Base-by-base conservation (phyloP, 2,888 invertebrate genomes). In the Ophonus ardosiacus region DNA sequence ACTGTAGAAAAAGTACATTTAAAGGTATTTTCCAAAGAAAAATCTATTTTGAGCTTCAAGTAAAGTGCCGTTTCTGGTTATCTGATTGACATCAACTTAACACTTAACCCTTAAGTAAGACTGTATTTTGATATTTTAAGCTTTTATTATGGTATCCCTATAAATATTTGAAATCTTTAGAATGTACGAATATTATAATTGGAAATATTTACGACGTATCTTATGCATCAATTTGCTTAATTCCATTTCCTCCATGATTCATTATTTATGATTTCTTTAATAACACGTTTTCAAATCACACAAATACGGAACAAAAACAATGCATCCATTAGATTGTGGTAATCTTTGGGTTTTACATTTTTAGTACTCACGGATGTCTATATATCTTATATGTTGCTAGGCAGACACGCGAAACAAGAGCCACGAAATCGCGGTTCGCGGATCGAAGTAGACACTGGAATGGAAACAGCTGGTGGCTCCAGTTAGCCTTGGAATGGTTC, bases 381-480 rank as follows among this genome's bases (percentile, higher is more conserved):
- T 38, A 74, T 68, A 40, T 68, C 17, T 68, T 38, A 15, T 4
- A 15, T 1, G 71, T 74, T 74, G 71, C 71, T 71, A 71, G 43
- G 71, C 68, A 17, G 68, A 24, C 71, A 74, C 71, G 71, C 43
- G 13, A 43, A 74, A 74, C 71, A 43, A 43, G 43, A 74, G 17
- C 43, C 15, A 43, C 43, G 71, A 15, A 38, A 7, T 8, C 8
- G 15, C 43, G 3, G 24, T 24, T 24, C 24, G 31, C 31, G 31
- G 43, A 51, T 51, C 43, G 43, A 5, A 51, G 43, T 51, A 5
- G 43, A 51, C 43, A 31, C 3, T 31, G 43, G 13, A 13, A 51
- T 13, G 43, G 43, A 51, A 51, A 61, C 79, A 38, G 79, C 79
- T 79, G 79, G 79, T 65, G 61, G 81, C 81, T 81, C 59, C 40